Evolutionary conservation across 2,888 invertebrate genomes (phyloP).

Genomic region (Spilosoma lubricipeda): DNA sequence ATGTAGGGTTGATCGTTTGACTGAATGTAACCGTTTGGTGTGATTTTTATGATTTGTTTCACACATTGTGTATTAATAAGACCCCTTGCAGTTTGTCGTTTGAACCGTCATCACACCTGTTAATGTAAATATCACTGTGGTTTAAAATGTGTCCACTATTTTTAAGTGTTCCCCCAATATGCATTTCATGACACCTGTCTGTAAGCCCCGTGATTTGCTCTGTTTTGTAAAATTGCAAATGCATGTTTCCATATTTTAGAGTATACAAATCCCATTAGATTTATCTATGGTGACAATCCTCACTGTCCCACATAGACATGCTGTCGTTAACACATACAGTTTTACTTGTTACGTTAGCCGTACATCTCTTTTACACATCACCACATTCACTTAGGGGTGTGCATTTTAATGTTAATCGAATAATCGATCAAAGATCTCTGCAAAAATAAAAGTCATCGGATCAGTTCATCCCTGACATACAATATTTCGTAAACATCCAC

Average conservation of each 20-base stretch:
- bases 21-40: conserved; percentile 18
- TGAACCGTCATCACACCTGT: not conserved
- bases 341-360: not conserved
- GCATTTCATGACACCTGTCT: not conserved
- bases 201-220: not conserved
- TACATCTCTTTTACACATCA: not conserved
- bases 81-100: not conserved
- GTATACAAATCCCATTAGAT: not conserved
- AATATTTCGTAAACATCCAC: not conserved
- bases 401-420: not conserved
- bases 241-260: not conserved
- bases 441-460: not conserved
- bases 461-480: not conserved
- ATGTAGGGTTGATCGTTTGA: conserved; percentile 70
- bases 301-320: not conserved
- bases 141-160: not conserved
- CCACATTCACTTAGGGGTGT: not conserved
- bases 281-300: not conserved
- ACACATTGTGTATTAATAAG: not conserved
- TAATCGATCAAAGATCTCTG: not conserved
- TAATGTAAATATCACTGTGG: not conserved
- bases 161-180: not conserved
- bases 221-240: conserved; percentile 1
- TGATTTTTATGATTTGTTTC: conserved; percentile 13
- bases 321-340: not conserved